Base-by-base conservation (phyloP, 2,888 invertebrate genomes). In the Apomyelois bistriatella region DNA sequence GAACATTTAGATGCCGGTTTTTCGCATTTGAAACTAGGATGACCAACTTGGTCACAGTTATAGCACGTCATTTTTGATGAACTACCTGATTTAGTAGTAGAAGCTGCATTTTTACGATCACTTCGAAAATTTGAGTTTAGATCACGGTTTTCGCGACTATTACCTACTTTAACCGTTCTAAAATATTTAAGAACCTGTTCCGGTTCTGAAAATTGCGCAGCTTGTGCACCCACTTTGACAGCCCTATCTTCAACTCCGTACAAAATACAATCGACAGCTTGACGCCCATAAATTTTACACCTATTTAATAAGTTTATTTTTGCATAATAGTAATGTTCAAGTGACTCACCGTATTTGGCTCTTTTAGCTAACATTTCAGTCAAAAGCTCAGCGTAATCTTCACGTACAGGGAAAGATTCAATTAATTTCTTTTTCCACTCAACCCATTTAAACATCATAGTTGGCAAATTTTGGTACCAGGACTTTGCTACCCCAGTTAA, bases 291-390 rank as follows among this genome's bases (percentile, higher is more conserved):
- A 16, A 60, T 60, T 8, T 60, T 50, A 28, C 59, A 60, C 30
- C 51, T 54, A 30, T 56, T 57, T 6, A 59, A 35, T 8, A 59
- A 32, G 0, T 53, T 41, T 8, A 59, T 22, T 43, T 59, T 59
- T 40, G 57, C 57, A 13, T 59, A 56, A 40, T 40, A 59, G 41
- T 59, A 59, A 8, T 22, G 28, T 28, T 59, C 56, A 10, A 59
- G 38, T 4, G 35, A 35, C 8, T 35, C 35, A 10, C 35, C 35
- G 10, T 35, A 35, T 35, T 35, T 35, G 35, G 6, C 32, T 32
- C 32, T 32, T 9, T 32, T 32, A 32, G 32, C 32, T 32, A 32
- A 7, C 32, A 32, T 32, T 5, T 22, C 22, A 22, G 22, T 22
- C 22, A 22, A 22, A 22, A 22, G 22, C 5, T 22, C 22, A 22